Percentiles rank a stretch among this genome's conserved stretches.
phyloP scores from a whole-genome alignment of 2,888 invertebrate species.

The Drosophila diplacantha region DNA sequence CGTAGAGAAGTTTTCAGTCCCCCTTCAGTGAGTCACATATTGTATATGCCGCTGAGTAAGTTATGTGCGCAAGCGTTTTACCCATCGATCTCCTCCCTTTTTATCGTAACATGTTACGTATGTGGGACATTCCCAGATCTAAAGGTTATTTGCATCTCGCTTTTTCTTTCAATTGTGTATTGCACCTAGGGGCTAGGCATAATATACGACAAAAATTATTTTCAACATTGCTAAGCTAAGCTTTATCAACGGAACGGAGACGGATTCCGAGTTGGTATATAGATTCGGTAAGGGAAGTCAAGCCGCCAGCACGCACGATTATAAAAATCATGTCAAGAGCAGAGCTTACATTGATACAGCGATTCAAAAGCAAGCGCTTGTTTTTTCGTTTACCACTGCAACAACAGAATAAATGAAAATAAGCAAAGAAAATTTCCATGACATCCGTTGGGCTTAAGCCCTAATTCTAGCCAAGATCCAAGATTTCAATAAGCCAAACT shows the following conservation, averaged over 20 bases:
- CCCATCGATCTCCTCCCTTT: constrained; percentile 22
- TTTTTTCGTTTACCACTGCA: neutral
- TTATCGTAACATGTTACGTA: constrained; percentile 22
- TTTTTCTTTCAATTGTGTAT: constrained; percentile 16
- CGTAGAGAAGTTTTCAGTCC: constrained; percentile 3
- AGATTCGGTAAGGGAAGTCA: neutral
- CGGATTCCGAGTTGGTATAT: neutral
- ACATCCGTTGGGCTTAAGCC: neutral
- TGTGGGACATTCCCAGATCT: constrained; percentile 32
- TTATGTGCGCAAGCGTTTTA: constrained; percentile 25
- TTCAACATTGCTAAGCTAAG: constrained; percentile 5
- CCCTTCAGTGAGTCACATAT: constrained; percentile 18
- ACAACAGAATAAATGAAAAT: neutral
- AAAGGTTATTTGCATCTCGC: constrained; percentile 26
- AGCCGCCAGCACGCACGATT: constrained; percentile 19
- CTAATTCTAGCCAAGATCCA: neutral
- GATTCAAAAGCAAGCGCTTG: neutral
- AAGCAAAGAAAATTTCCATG: too few relatives aligned
- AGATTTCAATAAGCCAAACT: neutral
- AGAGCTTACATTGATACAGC: neutral
- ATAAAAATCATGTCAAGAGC: constrained; percentile 27
- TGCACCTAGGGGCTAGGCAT: constrained; percentile 6
- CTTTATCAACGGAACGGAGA: constrained; percentile 22
- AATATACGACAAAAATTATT: neutral
- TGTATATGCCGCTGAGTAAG: constrained; percentile 16